A percentile compares a stretch with the other conserved stretches of the same genome.
phyloP scores from a whole-genome alignment of 1,140 invertebrate genomes.

The Diorhabda elongata region DNA sequence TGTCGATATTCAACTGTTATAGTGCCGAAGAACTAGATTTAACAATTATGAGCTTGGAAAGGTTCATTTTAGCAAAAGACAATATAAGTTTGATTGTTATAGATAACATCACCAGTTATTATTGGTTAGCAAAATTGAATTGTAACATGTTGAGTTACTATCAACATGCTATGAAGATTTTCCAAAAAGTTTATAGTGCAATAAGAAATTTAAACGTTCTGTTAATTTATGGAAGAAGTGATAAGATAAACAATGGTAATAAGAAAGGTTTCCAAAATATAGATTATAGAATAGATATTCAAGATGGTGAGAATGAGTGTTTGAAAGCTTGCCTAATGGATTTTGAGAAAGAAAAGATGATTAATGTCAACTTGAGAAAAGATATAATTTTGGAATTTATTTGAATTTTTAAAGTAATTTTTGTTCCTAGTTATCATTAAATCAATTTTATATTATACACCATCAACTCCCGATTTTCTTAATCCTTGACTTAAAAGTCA shows the following conservation, averaged over 20 bases:
- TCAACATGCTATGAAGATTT: conserved; percentile 18
- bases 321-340: conserved; percentile 4
- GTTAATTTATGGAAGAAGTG: conserved; percentile 20
- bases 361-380: background rate
- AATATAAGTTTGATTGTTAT: conserved; percentile 22
- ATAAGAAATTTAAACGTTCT: conserved; percentile 25
- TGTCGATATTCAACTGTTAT: conserved; percentile 29
- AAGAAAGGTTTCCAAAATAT: conserved; percentile 1
- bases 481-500: conserved; percentile 5
- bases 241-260: background rate
- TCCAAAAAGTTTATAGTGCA: conserved; percentile 18
- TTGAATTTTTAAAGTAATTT: background rate
- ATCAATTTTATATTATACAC: too few species aligned
- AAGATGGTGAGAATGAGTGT: background rate
- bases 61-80: conserved; percentile 21
- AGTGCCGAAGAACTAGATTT: conserved; percentile 23
- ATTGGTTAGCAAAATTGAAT: conserved; percentile 21
- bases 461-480: background rate
- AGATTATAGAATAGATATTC: conserved; percentile 15
- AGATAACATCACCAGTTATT: conserved; percentile 23
- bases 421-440: too few species aligned
- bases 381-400: conserved; percentile 12
- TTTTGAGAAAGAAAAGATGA: conserved; percentile 10
- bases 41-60: conserved; percentile 27
- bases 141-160: conserved; percentile 22